Conservation (phyloP, 92 coral and sea anemone species). For the Anthopleura xanthogrammica region DNA sequence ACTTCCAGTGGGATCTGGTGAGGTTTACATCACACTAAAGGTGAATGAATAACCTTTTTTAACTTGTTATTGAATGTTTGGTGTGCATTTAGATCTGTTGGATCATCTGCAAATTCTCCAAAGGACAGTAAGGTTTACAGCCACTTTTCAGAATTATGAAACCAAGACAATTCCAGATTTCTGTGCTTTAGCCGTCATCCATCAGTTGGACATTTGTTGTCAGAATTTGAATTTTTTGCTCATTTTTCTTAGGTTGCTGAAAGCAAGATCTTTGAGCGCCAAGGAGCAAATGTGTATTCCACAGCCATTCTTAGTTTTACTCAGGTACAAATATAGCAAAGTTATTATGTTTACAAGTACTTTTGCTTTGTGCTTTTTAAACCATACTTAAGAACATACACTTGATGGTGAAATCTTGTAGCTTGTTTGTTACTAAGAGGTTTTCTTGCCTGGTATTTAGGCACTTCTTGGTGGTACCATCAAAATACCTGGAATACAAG, state of each 20-base stretch:
- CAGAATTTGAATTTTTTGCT: no score
- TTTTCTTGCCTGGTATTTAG: conserved; percentile 30
- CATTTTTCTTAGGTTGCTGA: conserved; percentile 65
- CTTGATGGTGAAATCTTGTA: no score
- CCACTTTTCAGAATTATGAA: no score
- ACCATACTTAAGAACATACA: no score
- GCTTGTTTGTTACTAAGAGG: neutral
- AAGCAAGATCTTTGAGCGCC: conserved; percentile 89
- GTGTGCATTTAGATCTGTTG: no score
- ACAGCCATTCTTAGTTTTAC: conserved; percentile 87
- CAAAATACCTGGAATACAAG: conserved; percentile 88
- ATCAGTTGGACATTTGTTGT: neutral
- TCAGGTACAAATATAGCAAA: conserved; percentile 55
- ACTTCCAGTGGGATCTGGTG: conserved; percentile 84
- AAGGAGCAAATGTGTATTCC: conserved; percentile 79
- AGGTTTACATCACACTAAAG: conserved; percentile 87
- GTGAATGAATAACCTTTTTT: conserved; percentile 19
- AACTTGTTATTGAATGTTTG: no score
- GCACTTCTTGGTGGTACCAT: conserved; percentile 94
- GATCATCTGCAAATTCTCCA: neutral
- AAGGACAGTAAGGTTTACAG: no score
- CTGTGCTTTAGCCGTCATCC: neutral
- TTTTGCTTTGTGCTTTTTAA: neutral
- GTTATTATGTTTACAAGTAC: neutral
- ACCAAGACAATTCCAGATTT: neutral